Base-by-base conservation (phyloP, 2,797 vertebrate species). In the Cirrhinus mrigala region DNA sequence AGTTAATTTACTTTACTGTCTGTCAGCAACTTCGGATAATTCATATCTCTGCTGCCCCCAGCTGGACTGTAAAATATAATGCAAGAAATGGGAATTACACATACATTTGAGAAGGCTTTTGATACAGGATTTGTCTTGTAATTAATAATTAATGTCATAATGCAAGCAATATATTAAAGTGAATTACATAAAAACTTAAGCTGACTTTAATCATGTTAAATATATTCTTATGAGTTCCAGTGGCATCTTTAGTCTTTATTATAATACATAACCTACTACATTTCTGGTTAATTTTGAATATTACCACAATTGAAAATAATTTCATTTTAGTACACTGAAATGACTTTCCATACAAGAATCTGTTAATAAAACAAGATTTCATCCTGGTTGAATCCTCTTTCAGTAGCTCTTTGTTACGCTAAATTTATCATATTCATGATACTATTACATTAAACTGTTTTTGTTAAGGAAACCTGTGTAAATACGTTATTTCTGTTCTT, bases 11-110 rank as follows among this genome's bases (percentile, higher is more conserved):
- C 24, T 76, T 20, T 1, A 48, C 62, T 70, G 56, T 16, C 6
- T 24, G 22, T 66, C 22, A 54, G 46, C 9, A 8, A 3, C 24
- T 48, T 77, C 18, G 33, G 46, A 33, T 52, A 79, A 78, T 29
- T 54, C 33, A 79, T 44, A 56, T 66, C 69, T 89, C 40, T 88
- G 75, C 86, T 89, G 86, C 88, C 88, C 88, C 79, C 88, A 24
- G 18, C 33, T 80, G 88, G 88, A 84, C 84, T 84, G 50, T 16
- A 22, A 1, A 11, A 64, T 71, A 16, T 6, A 52, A 52, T 54
- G 60, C 71, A 82, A 33, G 79, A 82, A 46, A n/a, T 73, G 0
- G 24, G 44, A 46, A 62, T 44, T 15, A 37, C 2, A 9, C n/a
- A 4, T 33, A 27, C 14, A 6, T 22, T 60, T 6, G 4, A 33